Evolutionary conservation across 30 jellyfish, hydroid and myxozoan genomes (phyloP), one percentile per base, ranked within the genome.

Genomic region (Hydractinia echinata): DNA sequence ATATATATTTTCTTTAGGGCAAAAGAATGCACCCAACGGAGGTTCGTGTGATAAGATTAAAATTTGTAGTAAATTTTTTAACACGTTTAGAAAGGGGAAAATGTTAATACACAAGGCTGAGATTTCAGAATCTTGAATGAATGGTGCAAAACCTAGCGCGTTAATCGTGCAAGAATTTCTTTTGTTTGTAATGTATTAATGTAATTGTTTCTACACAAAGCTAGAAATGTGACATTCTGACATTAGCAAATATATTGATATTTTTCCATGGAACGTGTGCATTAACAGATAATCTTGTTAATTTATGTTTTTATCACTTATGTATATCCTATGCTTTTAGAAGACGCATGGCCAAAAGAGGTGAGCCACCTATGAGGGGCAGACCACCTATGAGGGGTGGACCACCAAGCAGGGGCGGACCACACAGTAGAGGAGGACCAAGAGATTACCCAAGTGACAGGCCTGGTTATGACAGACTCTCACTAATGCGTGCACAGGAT

Each of bases 21-120:
- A 51, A 84, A 90, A 54, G 97, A 89, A 68, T 89, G 97, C 66
- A 84, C 95, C 19, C 86, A 74, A 62, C 72, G 97, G 61, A 67
- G 76, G 97, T 89, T 73, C 54, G 95, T 66, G 15, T 5, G 2
- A 30, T 30, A 2, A 30, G 44, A 30, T 30, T 30, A 2, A 30
- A 30, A 30, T 30, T 2, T 30, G 44, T 30, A 30, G 44, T 30
- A 30, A 30, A 30, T 30, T 0, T 30, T 30, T 30, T 30, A 30
- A 30, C 44, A 30, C 1, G 44, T 30, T 30, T 30, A 30, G 44
- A 30, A 30, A 30, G 44, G 44, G 44, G 44, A 30, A 30, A 30
- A 30, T 30, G 44, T 30, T 30, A 30, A 30, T 30, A 30, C 44
- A 30, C 44, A 30, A 30, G 44, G 44, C 44, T 30, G 44, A 30